These are phyloP conservation scores for Diarsia rubi DNA, from an alignment of 2,888 invertebrate genomes.

Conservation along the genomic window DNA sequence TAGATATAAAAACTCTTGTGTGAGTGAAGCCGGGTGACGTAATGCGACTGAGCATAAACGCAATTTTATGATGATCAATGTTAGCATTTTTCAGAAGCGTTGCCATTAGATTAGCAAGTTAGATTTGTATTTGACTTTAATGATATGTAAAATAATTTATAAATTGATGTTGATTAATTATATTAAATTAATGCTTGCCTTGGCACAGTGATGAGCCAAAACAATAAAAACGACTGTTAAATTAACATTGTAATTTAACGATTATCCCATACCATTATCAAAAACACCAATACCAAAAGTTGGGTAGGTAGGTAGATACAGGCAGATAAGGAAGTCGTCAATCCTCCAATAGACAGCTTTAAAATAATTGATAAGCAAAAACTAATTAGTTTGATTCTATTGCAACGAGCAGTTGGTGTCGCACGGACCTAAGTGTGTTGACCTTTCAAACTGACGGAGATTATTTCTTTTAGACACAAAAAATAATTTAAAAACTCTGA, in stretches of 20 bases:
- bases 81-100: slow-evolving; percentile 64
- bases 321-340: slow-evolving; percentile 14
- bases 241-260: neutral
- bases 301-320: neutral
- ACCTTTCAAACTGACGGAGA: slow-evolving; percentile 1
- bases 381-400: neutral
- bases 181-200: slow-evolving; percentile 10
- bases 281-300: neutral
- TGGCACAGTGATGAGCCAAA: slow-evolving; percentile 17
- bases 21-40: slow-evolving; percentile 79
- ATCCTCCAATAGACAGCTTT: neutral
- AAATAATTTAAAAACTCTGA: neutral
- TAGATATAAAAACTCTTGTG: slow-evolving; percentile 82
- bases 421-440: neutral
- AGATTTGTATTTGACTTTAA: slow-evolving; percentile 44
- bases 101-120: slow-evolving; percentile 56
- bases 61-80: slow-evolving; percentile 80
- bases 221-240: neutral
- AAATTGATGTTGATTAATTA: slow-evolving; percentile 23
- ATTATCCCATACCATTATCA: neutral
- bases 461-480: slow-evolving; percentile 1
- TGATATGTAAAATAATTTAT: slow-evolving; percentile 27
- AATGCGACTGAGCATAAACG: slow-evolving; percentile 77
- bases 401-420: slow-evolving; percentile 7
- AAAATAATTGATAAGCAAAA: slow-evolving; percentile 7